Base-by-base conservation (phyloP, 2,888 invertebrate genomes). In the Tachina fera region DNA sequence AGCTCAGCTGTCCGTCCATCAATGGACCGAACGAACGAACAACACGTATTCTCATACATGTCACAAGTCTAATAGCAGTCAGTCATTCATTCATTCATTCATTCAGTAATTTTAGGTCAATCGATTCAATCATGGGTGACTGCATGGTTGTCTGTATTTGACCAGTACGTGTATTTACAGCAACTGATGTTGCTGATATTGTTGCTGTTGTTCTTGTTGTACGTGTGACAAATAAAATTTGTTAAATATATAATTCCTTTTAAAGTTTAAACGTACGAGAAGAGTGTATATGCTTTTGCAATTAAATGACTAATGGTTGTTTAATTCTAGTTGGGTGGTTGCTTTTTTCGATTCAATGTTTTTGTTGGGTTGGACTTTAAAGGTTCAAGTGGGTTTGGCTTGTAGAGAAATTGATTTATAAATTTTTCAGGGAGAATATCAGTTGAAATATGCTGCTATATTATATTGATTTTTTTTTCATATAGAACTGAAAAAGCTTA, bases 101-200 rank as follows among this genome's bases (percentile, higher is more conserved):
- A 63, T 72, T 72, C 60, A 67, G 60, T 80, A 47, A n/a, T 72
- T 86, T 83, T 75, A 79, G 86, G 79, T 86, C 86, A 86, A 83
- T 86, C 86, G 80, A 76, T 83, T 79, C 76, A 83, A 72, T 86
- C 83, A 86, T 80, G 85, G 76, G 51, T 75, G 81, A 51, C 9
- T 60, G 67, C 60, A 31, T 71, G 58, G 53, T 41, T 78, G 71
- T 72, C 65, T 77, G 63, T 83, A 49, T 74, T 67, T 80, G 49
- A 61, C 47, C 58, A 65, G 13, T 19, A 22, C 16, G 31, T 47
- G 31, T 39, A 77, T 19, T 49, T 47, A 58, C 58, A 77, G 13
- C n/a, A n/a, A n/a, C 11, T 47, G 13, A 41, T 39, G 53, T 56
- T 63, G 45, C 63, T 49, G 63, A 8, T 41, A 63, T 11, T 65